These are phyloP conservation scores for Scaptomyza tumidula DNA, from an alignment of 2,888 invertebrate genomes.

Conservation along the genomic window DNA sequence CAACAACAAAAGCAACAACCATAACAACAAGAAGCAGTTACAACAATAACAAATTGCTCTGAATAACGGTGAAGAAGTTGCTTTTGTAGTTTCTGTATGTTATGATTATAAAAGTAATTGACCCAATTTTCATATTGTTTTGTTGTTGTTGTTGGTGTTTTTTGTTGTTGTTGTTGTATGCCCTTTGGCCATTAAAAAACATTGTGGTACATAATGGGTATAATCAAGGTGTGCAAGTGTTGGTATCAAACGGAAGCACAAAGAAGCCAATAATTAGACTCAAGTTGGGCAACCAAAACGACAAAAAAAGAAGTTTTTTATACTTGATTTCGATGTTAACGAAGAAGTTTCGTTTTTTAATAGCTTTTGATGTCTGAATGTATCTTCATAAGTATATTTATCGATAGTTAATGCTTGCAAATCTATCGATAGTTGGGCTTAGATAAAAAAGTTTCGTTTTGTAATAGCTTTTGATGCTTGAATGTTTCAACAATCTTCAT, in stretches of 20 bases:
- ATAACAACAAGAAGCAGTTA: slow-evolving; percentile 2
- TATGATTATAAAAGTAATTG: slow-evolving; percentile 73
- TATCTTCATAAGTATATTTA: no score
- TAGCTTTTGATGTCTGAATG: no score
- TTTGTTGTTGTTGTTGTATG: slow-evolving; percentile 1
- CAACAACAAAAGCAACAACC: slow-evolving; percentile 7
- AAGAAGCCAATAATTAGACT: slow-evolving; percentile 1
- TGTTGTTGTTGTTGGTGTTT: not conserved
- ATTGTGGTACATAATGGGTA: slow-evolving; percentile 4
- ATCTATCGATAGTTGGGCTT: no score
- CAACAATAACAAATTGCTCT: slow-evolving; percentile 36
- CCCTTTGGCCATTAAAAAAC: slow-evolving; percentile 7
- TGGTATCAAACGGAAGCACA: slow-evolving; percentile 2
- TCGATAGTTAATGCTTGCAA: no score
- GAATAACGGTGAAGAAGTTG: slow-evolving; percentile 42
- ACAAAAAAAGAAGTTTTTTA: no score
- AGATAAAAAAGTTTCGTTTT: no score
- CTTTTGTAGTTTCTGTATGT: slow-evolving; percentile 31
- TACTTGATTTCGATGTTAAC: no score
- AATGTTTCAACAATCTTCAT: no score
- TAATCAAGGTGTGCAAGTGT: slow-evolving; percentile 11
- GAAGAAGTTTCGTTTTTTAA: no score
- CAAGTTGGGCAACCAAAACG: not conserved
- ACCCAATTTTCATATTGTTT: slow-evolving; percentile 56
- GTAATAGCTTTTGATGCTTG: no score